A percentile compares a stretch with the other conserved stretches of the same genome.
Evolutionary conservation across 30 jellyfish, hydroid and myxozoan species (phyloP).

Genomic region (Aurelia sp.): DNA sequence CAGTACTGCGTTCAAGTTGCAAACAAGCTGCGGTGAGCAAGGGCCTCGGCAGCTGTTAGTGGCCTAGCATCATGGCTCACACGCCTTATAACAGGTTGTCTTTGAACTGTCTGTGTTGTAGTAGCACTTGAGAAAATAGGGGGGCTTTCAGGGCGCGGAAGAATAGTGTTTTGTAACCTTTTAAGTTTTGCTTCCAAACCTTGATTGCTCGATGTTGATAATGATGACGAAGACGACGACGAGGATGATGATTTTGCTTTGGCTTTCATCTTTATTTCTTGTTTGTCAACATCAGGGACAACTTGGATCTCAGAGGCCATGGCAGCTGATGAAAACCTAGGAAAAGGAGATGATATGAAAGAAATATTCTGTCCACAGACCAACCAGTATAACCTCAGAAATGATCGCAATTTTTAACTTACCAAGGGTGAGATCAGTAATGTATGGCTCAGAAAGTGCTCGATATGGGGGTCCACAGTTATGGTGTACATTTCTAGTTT

Average conservation of each 20-base stretch:
- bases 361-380: too few relatives aligned
- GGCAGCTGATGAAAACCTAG: conserved; percentile 74
- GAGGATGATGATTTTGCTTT: background rate
- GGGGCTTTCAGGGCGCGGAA: conserved; percentile 64
- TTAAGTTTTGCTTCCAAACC: conserved; percentile 63
- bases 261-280: conserved; percentile 13
- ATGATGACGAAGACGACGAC: conserved; percentile 24
- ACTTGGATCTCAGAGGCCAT: conserved; percentile 67
- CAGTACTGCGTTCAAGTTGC: background rate
- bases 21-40: conserved; percentile 56
- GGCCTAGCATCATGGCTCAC: conserved; percentile 79
- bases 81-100: conserved; percentile 80
- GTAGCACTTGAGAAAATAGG: conserved; percentile 50
- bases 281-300: conserved; percentile 78
- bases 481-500: too few relatives aligned
- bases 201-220: conserved; percentile 21
- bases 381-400: too few relatives aligned
- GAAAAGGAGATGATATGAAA: too few relatives aligned
- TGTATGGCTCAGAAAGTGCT: too few relatives aligned
- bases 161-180: conserved; percentile 40
- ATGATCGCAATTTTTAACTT: too few relatives aligned
- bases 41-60: conserved; percentile 74
- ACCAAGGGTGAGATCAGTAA: too few relatives aligned
- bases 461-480: too few relatives aligned
- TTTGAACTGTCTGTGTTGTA: conserved; percentile 30